Percentiles rank a stretch among this genome's conserved stretches.
Conservation (phyloP, 2,888 invertebrate genomes). For the Agrotis clavis region DNA sequence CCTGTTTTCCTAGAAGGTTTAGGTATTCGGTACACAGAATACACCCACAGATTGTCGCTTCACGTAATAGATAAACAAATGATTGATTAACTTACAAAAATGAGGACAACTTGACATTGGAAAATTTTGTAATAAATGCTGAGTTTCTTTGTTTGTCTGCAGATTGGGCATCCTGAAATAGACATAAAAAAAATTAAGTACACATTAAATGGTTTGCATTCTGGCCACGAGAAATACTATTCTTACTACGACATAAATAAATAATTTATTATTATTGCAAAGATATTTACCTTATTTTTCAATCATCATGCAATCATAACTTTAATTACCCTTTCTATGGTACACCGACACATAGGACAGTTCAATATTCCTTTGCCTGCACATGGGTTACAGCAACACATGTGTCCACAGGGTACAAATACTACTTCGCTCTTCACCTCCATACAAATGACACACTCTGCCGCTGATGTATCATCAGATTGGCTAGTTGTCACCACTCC, state of each 20-base stretch:
- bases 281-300: conserved; percentile 39
- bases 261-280: background rate
- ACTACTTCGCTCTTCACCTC: conserved; percentile 93
- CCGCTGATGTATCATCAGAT: conserved; percentile 78
- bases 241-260: background rate
- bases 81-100: conserved; percentile 27
- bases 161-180: conserved; percentile 37
- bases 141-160: conserved; percentile 1
- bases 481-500: conserved; percentile 79
- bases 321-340: conserved; percentile 93
- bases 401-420: conserved; percentile 97
- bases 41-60: background rate
- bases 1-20: background rate
- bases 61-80: conserved; percentile 1
- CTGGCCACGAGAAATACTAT: background rate
- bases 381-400: conserved; percentile 95
- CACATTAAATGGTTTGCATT: background rate
- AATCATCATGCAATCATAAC: conserved; percentile 90
- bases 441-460: conserved; percentile 97
- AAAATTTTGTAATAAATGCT: conserved; percentile 19
- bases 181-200: background rate
- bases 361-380: conserved; percentile 90
- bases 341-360: conserved; percentile 95
- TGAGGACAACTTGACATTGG: background rate
- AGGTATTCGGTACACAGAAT: conserved; percentile 1